These are phyloP conservation scores for Eulemur coronatus DNA, from an alignment of 2,797 vertebrate species.

Conservation along the genomic window DNA sequence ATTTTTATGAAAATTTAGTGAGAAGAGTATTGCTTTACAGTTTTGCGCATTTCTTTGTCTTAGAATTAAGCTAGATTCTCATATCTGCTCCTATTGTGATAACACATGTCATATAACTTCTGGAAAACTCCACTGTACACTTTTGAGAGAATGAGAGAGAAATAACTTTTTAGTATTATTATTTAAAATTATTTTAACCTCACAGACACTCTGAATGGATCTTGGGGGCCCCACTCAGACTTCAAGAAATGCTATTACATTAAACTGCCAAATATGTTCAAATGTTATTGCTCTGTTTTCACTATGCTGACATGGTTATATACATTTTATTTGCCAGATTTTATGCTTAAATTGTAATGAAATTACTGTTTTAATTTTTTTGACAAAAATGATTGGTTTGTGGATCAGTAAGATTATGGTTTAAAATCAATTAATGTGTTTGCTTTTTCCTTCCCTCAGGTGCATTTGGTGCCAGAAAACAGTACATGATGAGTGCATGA, in stretches of 20 bases:
- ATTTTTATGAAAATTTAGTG: slow-evolving; percentile 24
- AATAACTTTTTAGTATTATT: neutral
- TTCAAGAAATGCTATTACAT: neutral
- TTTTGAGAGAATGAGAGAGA: neutral
- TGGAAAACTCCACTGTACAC: neutral
- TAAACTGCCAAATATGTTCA: neutral
- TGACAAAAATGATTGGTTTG: neutral
- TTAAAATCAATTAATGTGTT: neutral
- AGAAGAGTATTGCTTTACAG: neutral
- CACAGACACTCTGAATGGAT: neutral
- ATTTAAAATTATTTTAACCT: neutral
- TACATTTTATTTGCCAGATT: neutral
- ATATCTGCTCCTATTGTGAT: neutral
- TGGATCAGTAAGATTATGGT: neutral
- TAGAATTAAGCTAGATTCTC: neutral
- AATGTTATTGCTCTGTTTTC: neutral
- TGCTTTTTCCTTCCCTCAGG: slow-evolving; percentile 80
- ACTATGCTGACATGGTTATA: neutral
- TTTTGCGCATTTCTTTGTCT: neutral
- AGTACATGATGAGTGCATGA: slow-evolving; percentile 94
- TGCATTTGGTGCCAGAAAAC: slow-evolving; percentile 97
- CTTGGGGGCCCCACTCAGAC: neutral
- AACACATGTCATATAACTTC: neutral
- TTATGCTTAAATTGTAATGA: neutral
- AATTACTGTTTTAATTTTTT: neutral